These are phyloP conservation scores for Koerneria pararmatus DNA, from an alignment of 2,888 invertebrate genomes.

Conservation along the genomic window DNA sequence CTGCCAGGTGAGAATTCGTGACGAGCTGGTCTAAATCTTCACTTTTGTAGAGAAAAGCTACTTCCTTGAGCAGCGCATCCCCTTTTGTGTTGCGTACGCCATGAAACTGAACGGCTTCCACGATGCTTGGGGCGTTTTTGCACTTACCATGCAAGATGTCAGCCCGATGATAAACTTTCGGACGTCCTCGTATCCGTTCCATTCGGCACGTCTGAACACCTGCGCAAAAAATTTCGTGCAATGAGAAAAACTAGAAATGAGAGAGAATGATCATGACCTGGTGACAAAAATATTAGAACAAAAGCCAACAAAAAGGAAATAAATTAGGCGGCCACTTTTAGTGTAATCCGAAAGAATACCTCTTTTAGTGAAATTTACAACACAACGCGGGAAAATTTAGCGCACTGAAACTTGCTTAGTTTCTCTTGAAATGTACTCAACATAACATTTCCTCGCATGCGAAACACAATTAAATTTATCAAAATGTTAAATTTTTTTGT, in stretches of 20 bases:
- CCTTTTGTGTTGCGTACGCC: slow-evolving; percentile 48
- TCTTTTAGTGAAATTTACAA: no score
- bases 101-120: slow-evolving; percentile 55
- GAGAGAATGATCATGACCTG: not conserved
- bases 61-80: slow-evolving; percentile 64
- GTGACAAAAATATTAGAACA: not conserved
- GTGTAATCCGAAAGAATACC: no score
- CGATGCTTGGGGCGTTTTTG: slow-evolving; percentile 33
- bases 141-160: slow-evolving; percentile 37
- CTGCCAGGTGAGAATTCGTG: slow-evolving; percentile 47
- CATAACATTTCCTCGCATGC: no score
- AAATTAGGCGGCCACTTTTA: no score
- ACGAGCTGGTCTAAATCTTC: slow-evolving; percentile 75
- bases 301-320: no score
- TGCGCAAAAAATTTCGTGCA: not conserved
- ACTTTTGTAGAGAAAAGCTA: slow-evolving; percentile 78
- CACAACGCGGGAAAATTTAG: no score
- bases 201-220: not conserved
- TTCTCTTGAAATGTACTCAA: no score
- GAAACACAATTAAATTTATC: no score
- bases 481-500: no score
- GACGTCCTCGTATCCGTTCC: not conserved
- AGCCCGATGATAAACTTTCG: slow-evolving; percentile 30
- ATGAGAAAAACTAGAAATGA: not conserved
- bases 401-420: no score